Percentiles rank a stretch among this genome's conserved stretches.
phyloP scores from a whole-genome alignment of 2,797 vertebrate genomes.

The Avahi laniger region DNA sequence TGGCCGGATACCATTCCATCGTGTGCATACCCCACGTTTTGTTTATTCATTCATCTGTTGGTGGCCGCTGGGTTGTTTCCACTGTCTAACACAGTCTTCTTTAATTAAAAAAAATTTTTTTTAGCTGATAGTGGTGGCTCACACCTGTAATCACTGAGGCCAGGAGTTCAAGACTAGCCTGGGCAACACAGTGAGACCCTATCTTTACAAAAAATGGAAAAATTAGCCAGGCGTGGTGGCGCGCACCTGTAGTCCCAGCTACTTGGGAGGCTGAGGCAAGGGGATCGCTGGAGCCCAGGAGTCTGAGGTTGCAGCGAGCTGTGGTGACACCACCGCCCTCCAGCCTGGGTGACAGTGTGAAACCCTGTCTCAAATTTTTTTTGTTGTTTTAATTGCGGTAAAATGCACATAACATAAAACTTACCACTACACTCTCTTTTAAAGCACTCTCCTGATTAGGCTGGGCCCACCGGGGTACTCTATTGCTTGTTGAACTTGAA shows the following conservation, averaged over 20 bases:
- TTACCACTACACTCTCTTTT: neutral
- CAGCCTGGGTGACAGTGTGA: neutral
- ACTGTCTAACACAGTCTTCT: neutral
- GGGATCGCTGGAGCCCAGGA: too few species aligned
- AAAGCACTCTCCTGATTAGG: neutral
- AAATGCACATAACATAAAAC: neutral
- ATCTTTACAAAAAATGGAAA: too few species aligned
- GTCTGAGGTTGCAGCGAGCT: neutral
- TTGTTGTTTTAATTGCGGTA: neutral
- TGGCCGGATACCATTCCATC: neutral
- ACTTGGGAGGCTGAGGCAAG: too few species aligned
- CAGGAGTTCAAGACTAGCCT: too few species aligned
- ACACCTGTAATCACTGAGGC: too few species aligned
- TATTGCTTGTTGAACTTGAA: neutral
- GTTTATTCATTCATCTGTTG: neutral
- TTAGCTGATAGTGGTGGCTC: too few species aligned
- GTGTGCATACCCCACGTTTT: neutral
- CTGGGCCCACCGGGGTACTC: neutral
- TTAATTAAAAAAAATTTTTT: neutral
- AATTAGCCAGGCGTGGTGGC: too few species aligned
- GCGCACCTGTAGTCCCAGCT: too few species aligned
- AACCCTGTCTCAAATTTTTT: neutral
- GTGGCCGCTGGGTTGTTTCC: neutral
- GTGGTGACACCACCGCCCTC: accelerated
- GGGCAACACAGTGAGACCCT: too few species aligned